These are phyloP conservation scores for Ectemnius continuus DNA, from an alignment of 2,888 invertebrate genomes.

Conservation along the genomic window DNA sequence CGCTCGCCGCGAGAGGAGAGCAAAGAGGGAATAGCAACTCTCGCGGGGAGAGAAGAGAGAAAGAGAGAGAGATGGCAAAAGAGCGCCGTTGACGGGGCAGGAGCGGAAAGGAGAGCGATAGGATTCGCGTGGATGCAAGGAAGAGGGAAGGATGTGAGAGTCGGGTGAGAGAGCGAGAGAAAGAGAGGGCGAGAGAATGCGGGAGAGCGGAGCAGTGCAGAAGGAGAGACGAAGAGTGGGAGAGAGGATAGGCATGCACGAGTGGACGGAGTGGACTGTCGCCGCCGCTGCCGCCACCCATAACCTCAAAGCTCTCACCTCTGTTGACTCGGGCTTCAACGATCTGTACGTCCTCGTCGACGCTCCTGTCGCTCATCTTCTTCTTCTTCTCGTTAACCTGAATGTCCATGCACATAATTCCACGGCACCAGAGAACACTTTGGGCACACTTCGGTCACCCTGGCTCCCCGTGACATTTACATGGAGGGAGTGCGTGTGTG, in stretches of 20 bases:
- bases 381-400: conserved; percentile 74
- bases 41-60: conserved; percentile 5
- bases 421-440: conserved; percentile 62
- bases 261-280: conserved; percentile 41
- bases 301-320: conserved; percentile 71
- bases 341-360: conserved; percentile 75
- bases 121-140: conserved; percentile 1
- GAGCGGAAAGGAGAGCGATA: conserved; percentile 26
- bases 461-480: conserved; percentile 71
- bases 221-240: conserved; percentile 17
- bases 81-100: neutral
- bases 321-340: conserved; percentile 71
- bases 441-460: conserved; percentile 58
- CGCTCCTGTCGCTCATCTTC: conserved; percentile 73
- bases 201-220: neutral
- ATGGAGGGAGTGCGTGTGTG: conserved; percentile 48
- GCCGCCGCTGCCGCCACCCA: conserved; percentile 46
- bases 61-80: conserved; percentile 22
- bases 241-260: conserved; percentile 31
- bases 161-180: neutral
- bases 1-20: neutral
- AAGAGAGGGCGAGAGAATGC: conserved; percentile 14
- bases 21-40: neutral
- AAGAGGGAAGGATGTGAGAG: neutral
- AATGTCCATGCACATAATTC: conserved; percentile 77